Evolutionary conservation across 2,797 vertebrate genomes (phyloP), one percentile per base, ranked within the genome.

Genomic region (Cottoperca gobio): DNA sequence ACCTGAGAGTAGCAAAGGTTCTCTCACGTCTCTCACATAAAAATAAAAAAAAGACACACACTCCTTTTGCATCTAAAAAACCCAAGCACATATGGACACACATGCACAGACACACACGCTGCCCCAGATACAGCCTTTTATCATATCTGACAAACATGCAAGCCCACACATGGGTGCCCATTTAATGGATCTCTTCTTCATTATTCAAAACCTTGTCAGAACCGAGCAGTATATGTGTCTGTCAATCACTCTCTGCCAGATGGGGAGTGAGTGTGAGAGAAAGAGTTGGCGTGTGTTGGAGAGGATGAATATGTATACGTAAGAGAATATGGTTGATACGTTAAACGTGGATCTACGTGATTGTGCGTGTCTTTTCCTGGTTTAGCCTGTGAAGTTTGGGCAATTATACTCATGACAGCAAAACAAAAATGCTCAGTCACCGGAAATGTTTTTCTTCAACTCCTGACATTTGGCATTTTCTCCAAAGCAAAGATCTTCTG

Each of bases 1-100:
- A 90, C 87, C 89, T 88, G 86, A 86, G 89, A 83, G 84, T 40
- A 81, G 88, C 75, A 90, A 91, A 91, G 93, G 93, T 92, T 91
- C 88, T 82, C 82, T 87, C 89, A 84, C 67, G 72, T 92, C 91
- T 89, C 86, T 88, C 90, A 85, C 64, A 9, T 69, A 17, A 55
- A 70, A 59, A 19, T n/a, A 42, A 21, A 45, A 5, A 49, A 26
- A 23, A 52, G 48, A 70, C 16, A 42, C 45, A 68, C 65, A 40
- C 70, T 70, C 37, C 31, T 79, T 78, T 79, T 75, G 50, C 60
- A 71, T 84, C 59, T 61, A 59, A 82, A 26, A 89, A 83, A 50
- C 70, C 52, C n/a, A 31, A 52, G 83, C 71, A 70, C 90, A 89
- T 77, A 86, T 72, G 84, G 79, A 72, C 79, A 68, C 65, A 80